phyloP scores from a whole-genome alignment of 2,797 vertebrate genomes.

The Champsocephalus gunnari region DNA sequence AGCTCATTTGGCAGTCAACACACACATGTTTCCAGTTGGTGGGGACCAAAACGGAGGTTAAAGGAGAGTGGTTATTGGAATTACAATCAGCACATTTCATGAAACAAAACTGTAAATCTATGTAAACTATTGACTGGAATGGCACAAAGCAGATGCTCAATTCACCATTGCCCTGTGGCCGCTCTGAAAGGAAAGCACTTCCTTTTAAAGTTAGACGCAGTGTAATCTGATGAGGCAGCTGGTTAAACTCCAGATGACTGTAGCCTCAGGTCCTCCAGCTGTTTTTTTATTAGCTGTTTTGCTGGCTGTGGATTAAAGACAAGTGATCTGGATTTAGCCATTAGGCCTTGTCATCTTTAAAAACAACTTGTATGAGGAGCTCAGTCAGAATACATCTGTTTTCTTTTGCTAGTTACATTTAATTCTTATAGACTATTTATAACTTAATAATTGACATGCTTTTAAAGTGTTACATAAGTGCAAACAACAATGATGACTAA shows the following conservation, averaged over 20 bases:
- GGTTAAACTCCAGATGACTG: slow-evolving; percentile 55
- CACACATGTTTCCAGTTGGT: neutral
- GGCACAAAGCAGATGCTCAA: slow-evolving; percentile 2
- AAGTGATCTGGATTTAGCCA: slow-evolving; percentile 14
- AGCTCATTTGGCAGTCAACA: neutral
- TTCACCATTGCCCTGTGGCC: neutral
- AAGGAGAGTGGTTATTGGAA: neutral
- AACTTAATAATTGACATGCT: neutral
- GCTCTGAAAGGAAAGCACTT: slow-evolving; percentile 5
- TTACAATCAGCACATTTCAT: neutral
- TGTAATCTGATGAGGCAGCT: slow-evolving; percentile 50
- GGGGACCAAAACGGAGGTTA: too few species aligned
- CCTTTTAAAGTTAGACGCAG: slow-evolving; percentile 26
- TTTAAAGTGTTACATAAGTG: neutral
- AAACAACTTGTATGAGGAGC: slow-evolving; percentile 8
- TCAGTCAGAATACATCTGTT: slow-evolving; percentile 5
- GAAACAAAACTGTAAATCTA: neutral
- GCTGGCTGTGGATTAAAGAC: slow-evolving; percentile 46
- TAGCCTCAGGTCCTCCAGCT: slow-evolving; percentile 36
- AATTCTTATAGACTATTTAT: neutral
- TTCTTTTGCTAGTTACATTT: neutral
- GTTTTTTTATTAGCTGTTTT: slow-evolving; percentile 23
- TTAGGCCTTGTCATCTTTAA: slow-evolving; percentile 18
- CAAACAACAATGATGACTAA: neutral
- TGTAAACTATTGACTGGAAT: neutral